Conservation (phyloP, 2,888 invertebrate species). For the Aplocera efformata region DNA sequence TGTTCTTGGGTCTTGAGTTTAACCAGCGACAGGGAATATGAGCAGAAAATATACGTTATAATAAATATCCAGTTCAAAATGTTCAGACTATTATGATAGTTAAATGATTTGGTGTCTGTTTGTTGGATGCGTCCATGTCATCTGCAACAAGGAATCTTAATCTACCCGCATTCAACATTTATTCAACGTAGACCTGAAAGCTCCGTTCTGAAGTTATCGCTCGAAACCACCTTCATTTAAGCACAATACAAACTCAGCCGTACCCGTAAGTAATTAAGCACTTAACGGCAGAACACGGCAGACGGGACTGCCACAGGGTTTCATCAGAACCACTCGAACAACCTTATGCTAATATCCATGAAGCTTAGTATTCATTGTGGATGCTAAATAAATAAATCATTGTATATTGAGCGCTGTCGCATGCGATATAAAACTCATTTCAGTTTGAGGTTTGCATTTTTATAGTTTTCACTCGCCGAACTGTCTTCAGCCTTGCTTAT, state of each 20-base stretch:
- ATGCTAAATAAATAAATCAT: constrained; percentile 8
- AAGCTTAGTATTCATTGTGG: constrained; percentile 9
- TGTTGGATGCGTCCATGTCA: no score
- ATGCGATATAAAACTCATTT: constrained; percentile 17
- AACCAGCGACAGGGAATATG: no score
- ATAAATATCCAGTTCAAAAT: no score
- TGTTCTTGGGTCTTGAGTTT: no score
- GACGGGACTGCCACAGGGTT: constrained; percentile 25
- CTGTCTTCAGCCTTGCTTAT: constrained; percentile 5
- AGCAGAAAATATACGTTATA: no score
- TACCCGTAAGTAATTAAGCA: constrained; percentile 29
- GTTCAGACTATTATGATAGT: no score
- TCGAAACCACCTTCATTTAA: constrained; percentile 7
- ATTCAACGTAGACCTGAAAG: constrained; percentile 8
- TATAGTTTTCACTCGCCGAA: constrained; percentile 3
- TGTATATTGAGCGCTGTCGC: constrained; percentile 18
- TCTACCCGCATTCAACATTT: constrained; percentile 3
- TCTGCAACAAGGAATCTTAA: no score
- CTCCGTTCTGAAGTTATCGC: constrained; percentile 4
- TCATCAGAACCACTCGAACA: constrained; percentile 6
- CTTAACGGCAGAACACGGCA: constrained; percentile 20
- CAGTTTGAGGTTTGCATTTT: constrained; percentile 14
- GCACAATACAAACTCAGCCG: constrained; percentile 9
- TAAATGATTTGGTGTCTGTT: no score
- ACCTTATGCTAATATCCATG: constrained; percentile 5